Evolutionary conservation across 2,888 invertebrate species (phyloP).

Genomic region (Stegophylla sp.): DNA sequence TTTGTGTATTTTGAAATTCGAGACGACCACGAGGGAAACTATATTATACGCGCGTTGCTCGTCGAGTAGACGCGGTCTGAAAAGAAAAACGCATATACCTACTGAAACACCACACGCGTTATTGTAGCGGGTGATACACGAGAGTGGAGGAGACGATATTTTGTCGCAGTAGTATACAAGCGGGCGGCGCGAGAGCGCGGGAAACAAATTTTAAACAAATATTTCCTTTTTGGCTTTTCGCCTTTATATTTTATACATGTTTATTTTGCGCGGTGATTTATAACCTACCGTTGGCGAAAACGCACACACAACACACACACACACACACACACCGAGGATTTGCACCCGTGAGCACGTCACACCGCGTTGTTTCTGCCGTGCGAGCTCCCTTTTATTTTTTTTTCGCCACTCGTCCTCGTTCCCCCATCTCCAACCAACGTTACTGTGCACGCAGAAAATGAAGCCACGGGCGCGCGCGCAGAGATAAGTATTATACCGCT

Average conservation of each 20-base stretch:
- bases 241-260: slow-evolving; percentile 27
- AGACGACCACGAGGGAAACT: no score
- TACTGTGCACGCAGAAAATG: no score
- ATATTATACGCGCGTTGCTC: no score
- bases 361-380: slow-evolving; percentile 2
- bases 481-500: slow-evolving; percentile 54
- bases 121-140: no score
- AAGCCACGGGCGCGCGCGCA: neutral
- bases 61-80: neutral
- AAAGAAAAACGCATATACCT: neutral
- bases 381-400: slow-evolving; percentile 10
- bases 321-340: slow-evolving; percentile 27
- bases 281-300: slow-evolving; percentile 1
- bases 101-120: neutral
- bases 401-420: neutral
- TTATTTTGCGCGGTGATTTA: slow-evolving; percentile 48
- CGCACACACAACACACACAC: slow-evolving; percentile 11
- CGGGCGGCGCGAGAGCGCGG: neutral
- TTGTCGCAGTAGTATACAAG: no score
- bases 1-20: no score
- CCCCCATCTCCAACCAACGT: no score
- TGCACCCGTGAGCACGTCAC: slow-evolving; percentile 45
- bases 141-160: neutral
- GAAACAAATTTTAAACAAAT: slow-evolving; percentile 43
- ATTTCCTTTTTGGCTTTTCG: slow-evolving; percentile 48